A percentile compares a stretch with the other conserved stretches of the same genome.
These are phyloP conservation scores for Lepus europaeus DNA, from an alignment of 2,113 vertebrate species.

Conservation along the genomic window DNA sequence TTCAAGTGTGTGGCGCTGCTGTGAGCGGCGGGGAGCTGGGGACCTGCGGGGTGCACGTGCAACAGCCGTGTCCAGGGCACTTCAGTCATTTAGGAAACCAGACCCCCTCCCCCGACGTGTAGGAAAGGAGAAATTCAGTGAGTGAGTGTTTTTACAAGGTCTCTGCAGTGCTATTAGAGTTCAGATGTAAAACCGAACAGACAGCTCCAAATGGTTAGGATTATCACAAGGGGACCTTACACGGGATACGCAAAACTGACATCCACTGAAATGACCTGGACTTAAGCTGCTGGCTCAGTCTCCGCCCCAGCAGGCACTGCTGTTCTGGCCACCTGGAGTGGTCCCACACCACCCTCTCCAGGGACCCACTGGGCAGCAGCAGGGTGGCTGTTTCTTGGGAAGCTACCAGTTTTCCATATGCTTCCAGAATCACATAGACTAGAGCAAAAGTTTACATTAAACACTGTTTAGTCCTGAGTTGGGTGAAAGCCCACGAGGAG, in stretches of 20 bases:
- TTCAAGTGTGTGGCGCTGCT: slow-evolving; percentile 15
- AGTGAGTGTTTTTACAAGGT: not conserved
- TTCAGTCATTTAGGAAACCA: slow-evolving; percentile 32
- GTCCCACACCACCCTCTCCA: slow-evolving; percentile 75
- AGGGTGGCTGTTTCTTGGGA: slow-evolving; percentile 71
- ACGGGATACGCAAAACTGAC: not conserved
- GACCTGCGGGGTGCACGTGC: too few species aligned
- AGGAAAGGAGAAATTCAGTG: slow-evolving; percentile 41
- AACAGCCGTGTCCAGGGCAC: not conserved
- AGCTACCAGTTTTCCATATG: slow-evolving; percentile 81
- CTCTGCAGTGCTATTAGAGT: slow-evolving; percentile 55
- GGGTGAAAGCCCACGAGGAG: slow-evolving; percentile 83
- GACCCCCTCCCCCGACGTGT: not conserved
- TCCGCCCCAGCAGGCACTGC: slow-evolving; percentile 60
- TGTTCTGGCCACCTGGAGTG: slow-evolving; percentile 77
- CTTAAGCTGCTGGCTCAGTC: slow-evolving; percentile 41
- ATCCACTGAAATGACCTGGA: slow-evolving; percentile 72
- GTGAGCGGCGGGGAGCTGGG: not conserved
- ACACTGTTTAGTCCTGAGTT: slow-evolving; percentile 87
- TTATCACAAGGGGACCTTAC: slow-evolving; percentile 9
- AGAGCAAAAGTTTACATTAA: slow-evolving; percentile 87
- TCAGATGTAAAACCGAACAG: slow-evolving; percentile 64
- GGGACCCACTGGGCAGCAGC: slow-evolving; percentile 64
- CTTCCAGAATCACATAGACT: slow-evolving; percentile 88
- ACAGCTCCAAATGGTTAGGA: slow-evolving; percentile 45